Base-by-base conservation (phyloP, 2,888 invertebrate species). In the Acheta domesticus region DNA sequence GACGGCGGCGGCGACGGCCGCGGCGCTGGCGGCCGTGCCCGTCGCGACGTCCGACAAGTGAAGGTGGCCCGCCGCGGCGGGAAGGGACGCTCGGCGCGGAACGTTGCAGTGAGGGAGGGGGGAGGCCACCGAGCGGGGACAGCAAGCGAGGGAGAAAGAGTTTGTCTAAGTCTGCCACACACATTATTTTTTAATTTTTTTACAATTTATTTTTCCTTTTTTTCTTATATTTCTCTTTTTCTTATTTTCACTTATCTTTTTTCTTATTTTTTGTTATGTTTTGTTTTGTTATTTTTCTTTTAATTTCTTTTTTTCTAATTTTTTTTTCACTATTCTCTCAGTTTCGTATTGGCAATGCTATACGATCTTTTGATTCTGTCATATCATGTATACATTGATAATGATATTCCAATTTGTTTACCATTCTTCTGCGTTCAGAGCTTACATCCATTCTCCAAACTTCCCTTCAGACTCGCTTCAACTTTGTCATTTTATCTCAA, bases 41-140 rank as follows among this genome's bases (percentile, higher is more conserved):
- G 62, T 78, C 21, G 75, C 75, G 8, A 14, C 75, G 21, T 16
- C 76, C 3, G 76, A 76, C 76, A 76, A 76, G 76, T 76, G 48
- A 48, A 21, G 20, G 23, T 23, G 48, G 76, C 19, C 49, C 19
- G 76, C 48, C 48, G 48, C 76, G 1, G 48, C 36, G 8, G n/a
- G 36, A 8, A 36, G 36, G 36, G 36, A 36, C 36, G 36, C 36
- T 36, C 36, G 36, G 36, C 36, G 36, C 36, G 36, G 36, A 1
- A 8, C 8, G 36, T 73, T n/a, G 73, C 73, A 1, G 73, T 20
- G 19, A 73, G 73, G 12, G 12, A 14, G 73, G 19, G 73, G 5
- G 73, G 73, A n/a, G n/a, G n/a, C n/a, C 73, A 73, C 73, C 8
- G 8, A 73, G 73, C 12, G 20, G 73, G 73, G 19, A 12, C 73